Percentiles rank a stretch among this genome's conserved stretches.
Evolutionary conservation across 2,113 vertebrate genomes (phyloP).

Genomic region (Heliornis fulica): DNA sequence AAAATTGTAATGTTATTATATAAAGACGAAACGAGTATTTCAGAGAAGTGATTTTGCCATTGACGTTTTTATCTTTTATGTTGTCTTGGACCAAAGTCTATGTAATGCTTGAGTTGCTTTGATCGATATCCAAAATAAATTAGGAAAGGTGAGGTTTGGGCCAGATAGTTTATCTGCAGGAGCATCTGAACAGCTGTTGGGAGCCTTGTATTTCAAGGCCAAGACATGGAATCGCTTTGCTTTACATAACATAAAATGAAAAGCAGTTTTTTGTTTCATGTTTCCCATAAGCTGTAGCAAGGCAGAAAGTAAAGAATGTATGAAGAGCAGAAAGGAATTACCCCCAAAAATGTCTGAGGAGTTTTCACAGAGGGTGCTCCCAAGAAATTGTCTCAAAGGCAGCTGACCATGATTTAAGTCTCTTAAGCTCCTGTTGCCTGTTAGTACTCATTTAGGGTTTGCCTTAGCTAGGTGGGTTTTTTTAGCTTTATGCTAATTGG

Average conservation of each 20-base stretch:
- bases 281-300: neutral
- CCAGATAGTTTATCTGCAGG: conserved; percentile 48
- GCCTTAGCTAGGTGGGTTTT: neutral
- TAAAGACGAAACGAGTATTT: neutral
- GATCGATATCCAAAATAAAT: conserved; percentile 24
- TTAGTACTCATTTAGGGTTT: neutral
- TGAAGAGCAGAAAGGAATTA: neutral
- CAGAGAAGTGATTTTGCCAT: neutral
- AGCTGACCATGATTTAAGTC: neutral
- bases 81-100: neutral
- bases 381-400: neutral
- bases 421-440: neutral
- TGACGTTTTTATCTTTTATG: neutral
- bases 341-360: neutral
- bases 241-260: conserved; percentile 39
- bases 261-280: conserved; percentile 28
- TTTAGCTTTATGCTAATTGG: conserved; percentile 50
- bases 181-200: conserved; percentile 52
- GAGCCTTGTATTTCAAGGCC: conserved; percentile 11
- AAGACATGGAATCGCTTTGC: neutral
- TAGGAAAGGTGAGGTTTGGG: conserved; percentile 30
- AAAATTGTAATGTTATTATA: neutral
- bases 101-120: neutral
- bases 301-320: neutral
- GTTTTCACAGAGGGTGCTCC: neutral